These are phyloP conservation scores for Hydropsyche betteni DNA, from an alignment of 2,888 invertebrate species.

Conservation along the genomic window DNA sequence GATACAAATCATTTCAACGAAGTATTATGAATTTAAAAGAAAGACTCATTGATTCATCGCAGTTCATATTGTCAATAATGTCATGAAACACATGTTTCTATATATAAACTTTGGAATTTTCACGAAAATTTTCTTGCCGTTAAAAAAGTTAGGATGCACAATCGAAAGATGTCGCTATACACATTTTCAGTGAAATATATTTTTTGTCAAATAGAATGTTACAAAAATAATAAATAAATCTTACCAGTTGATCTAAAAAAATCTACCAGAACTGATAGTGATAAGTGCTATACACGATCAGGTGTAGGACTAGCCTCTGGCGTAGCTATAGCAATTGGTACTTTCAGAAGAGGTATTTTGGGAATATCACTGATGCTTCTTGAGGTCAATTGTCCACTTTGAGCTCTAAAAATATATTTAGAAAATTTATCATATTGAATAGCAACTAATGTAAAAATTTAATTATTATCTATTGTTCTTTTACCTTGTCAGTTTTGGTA, in stretches of 20 bases:
- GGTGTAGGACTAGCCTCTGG: constrained; percentile 40
- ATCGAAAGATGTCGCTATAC: constrained; percentile 4
- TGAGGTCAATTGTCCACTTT: constrained; percentile 44
- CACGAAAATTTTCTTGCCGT: no score
- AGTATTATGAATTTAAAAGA: no score
- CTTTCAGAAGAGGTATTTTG: constrained; percentile 44
- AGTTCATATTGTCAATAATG: no score
- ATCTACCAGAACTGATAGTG: not conserved
- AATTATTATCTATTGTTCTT: no score
- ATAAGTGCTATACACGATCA: constrained; percentile 19
- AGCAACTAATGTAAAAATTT: not conserved
- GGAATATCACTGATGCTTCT: constrained; percentile 40
- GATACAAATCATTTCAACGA: no score
- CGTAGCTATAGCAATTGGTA: constrained; percentile 46
- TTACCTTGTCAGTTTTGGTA: constrained; percentile 45
- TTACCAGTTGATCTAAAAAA: constrained; percentile 12
- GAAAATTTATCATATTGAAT: not conserved
- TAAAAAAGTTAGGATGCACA: no score
- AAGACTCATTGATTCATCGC: no score
- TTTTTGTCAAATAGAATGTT: not conserved
- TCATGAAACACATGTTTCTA: no score
- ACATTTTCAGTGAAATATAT: not conserved
- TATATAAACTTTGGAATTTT: no score
- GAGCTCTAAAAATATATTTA: constrained; percentile 31
- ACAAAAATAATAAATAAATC: not conserved